Percentiles rank a stretch among this genome's conserved stretches.
Evolutionary conservation across 2,797 vertebrate genomes (phyloP).

Genomic region (Enteromius afrohamiltoni): DNA sequence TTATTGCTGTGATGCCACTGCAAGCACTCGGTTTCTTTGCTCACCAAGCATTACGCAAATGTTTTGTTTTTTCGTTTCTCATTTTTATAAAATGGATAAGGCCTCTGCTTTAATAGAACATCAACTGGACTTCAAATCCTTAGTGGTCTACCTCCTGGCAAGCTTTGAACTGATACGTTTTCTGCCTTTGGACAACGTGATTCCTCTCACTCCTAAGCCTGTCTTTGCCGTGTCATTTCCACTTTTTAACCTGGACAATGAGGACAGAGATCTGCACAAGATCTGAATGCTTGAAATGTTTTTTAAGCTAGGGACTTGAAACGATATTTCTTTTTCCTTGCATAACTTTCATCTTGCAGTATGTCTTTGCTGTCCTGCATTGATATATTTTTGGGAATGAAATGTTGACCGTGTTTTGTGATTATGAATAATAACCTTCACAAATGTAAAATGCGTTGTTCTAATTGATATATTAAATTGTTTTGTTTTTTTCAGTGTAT

Average conservation of each 20-base stretch:
- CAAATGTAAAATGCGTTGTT: constrained; percentile 75
- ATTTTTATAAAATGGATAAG: constrained; percentile 42
- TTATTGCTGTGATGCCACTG: not conserved
- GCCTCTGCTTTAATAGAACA: constrained; percentile 36
- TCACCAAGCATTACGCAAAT: constrained; percentile 31
- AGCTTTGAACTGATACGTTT: constrained; percentile 46
- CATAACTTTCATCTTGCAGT: constrained; percentile 81
- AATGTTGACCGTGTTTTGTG: constrained; percentile 61
- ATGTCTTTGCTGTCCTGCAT: constrained; percentile 83
- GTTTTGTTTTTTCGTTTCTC: constrained; percentile 23
- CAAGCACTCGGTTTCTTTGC: constrained; percentile 8
- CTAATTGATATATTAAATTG: constrained; percentile 77
- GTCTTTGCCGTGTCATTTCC: constrained; percentile 35
- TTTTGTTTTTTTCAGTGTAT: constrained; percentile 71
- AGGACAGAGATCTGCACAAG: constrained; percentile 11
- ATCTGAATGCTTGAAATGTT: constrained; percentile 41
- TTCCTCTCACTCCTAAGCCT: constrained; percentile 24
- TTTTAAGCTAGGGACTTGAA: constrained; percentile 83
- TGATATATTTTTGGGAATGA: constrained; percentile 75
- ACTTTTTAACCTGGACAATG: constrained; percentile 33
- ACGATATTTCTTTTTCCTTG: constrained; percentile 93
- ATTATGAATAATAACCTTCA: constrained; percentile 53
- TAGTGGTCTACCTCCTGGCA: constrained; percentile 48
- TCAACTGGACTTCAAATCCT: constrained; percentile 32
- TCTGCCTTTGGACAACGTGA: constrained; percentile 23